Conservation (phyloP, 1,140 invertebrate species). For the Penaeus chinensis region DNA sequence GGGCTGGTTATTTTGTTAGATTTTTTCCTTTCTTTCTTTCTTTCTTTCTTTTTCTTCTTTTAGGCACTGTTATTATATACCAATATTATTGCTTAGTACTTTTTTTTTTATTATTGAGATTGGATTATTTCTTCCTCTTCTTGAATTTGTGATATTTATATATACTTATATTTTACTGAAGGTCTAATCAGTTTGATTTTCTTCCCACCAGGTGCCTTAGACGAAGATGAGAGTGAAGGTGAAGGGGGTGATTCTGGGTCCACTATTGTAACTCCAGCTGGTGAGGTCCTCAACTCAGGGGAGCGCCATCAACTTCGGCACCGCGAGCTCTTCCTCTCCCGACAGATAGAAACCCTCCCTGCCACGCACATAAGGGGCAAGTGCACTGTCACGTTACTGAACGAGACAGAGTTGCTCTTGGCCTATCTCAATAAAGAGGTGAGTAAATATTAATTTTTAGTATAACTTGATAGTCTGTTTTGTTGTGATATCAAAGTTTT, state of each 20-base stretch:
- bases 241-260: conserved; percentile 68
- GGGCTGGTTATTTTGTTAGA: too few relatives aligned
- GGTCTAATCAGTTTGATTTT: neutral
- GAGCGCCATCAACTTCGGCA: conserved; percentile 96
- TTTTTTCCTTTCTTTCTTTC: too few relatives aligned
- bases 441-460: conserved; percentile 68
- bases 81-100: too few relatives aligned
- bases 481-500: too few relatives aligned
- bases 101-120: too few relatives aligned
- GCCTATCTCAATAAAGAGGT: conserved; percentile 97
- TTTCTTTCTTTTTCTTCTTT: too few relatives aligned
- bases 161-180: neutral
- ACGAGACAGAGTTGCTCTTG: conserved; percentile 95
- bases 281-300: conserved; percentile 73
- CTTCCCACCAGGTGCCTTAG: conserved; percentile 72
- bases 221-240: conserved; percentile 69
- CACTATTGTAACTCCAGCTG: conserved; percentile 37
- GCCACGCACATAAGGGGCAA: conserved; percentile 99
- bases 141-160: too few relatives aligned
- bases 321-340: conserved; percentile 96
- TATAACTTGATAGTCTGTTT: too few relatives aligned
- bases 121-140: too few relatives aligned
- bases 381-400: conserved; percentile 97
- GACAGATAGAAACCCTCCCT: conserved; percentile 97
- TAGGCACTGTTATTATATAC: too few relatives aligned